A percentile compares a stretch with the other conserved stretches of the same genome.
Evolutionary conservation across 2,797 vertebrate genomes (phyloP).

Genomic region (Spondyliosoma cantharus): DNA sequence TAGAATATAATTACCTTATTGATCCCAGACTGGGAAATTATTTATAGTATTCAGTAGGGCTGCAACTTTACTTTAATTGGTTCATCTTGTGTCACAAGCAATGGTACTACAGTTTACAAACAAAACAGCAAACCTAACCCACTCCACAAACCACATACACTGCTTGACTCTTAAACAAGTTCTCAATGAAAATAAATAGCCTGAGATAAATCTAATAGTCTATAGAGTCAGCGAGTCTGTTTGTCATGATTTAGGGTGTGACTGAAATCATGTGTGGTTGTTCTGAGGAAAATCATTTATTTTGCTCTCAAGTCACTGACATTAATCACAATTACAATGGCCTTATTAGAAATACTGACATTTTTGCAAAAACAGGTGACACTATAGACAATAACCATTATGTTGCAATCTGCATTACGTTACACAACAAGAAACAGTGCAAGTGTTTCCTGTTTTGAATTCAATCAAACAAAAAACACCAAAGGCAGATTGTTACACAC

Average conservation of each 20-base stretch:
- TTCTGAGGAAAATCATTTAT: conserved; percentile 17
- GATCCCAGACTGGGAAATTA: no score
- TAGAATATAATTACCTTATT: no score
- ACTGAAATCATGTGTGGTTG: conserved; percentile 27
- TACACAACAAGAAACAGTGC: background rate
- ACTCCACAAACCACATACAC: conserved; percentile 4
- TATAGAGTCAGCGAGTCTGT: conserved; percentile 26
- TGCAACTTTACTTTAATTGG: no score
- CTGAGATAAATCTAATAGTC: conserved; percentile 41
- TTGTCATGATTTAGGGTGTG: conserved; percentile 47
- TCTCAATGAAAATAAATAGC: conserved; percentile 52
- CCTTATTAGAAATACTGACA: conserved; percentile 5
- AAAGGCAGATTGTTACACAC: conserved; percentile 3
- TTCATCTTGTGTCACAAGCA: background rate
- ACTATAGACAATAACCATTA: background rate
- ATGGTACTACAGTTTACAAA: background rate
- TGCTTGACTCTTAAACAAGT: conserved; percentile 1
- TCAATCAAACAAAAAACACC: conserved; percentile 22
- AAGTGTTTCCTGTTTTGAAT: conserved; percentile 41
- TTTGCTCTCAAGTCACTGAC: conserved; percentile 4
- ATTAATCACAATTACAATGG: conserved; percentile 45
- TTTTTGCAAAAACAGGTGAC: conserved; percentile 11
- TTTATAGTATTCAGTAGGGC: no score
- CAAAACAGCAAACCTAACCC: conserved; percentile 1
- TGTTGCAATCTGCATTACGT: conserved; percentile 3